Percentiles rank a stretch among this genome's conserved stretches.
These are phyloP conservation scores for Pteria penguin DNA, from an alignment of 2,888 invertebrate genomes.

Conservation along the genomic window DNA sequence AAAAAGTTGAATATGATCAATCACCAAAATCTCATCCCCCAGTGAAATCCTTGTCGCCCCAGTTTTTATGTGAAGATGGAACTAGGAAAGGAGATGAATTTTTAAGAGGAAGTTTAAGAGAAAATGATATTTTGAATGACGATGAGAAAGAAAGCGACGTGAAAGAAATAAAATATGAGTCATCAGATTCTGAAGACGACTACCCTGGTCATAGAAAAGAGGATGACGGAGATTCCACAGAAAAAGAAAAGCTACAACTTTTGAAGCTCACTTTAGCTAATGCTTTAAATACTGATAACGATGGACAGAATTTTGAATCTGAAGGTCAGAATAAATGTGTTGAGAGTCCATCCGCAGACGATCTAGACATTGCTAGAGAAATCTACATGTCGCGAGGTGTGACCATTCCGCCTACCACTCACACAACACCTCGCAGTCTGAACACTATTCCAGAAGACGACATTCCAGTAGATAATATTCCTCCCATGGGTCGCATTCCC, in stretches of 20 bases:
- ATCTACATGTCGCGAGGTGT: slow-evolving; percentile 69
- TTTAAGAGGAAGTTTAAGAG: not conserved
- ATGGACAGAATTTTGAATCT: not conserved
- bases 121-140: slow-evolving; percentile 13
- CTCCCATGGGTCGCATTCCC: slow-evolving; percentile 19
- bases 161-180: not conserved
- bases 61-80: not conserved
- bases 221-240: slow-evolving; percentile 21
- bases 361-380: slow-evolving; percentile 63
- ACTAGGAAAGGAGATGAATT: not conserved
- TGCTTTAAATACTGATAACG: slow-evolving; percentile 21
- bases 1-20: no score
- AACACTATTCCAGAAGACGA: slow-evolving; percentile 70
- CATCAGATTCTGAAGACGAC: not conserved
- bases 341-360: slow-evolving; percentile 45
- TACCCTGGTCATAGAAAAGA: not conserved
- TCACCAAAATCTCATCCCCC: not conserved
- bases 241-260: slow-evolving; percentile 45
- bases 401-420: slow-evolving; percentile 57
- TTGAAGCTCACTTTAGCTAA: slow-evolving; percentile 31
- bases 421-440: slow-evolving; percentile 58
- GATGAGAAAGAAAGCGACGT: slow-evolving; percentile 3
- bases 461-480: slow-evolving; percentile 52
- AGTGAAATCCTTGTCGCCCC: not conserved
- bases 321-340: slow-evolving; percentile 12